phyloP scores from a whole-genome alignment of 2,888 invertebrate genomes.

The Pilophorus perplexus region DNA sequence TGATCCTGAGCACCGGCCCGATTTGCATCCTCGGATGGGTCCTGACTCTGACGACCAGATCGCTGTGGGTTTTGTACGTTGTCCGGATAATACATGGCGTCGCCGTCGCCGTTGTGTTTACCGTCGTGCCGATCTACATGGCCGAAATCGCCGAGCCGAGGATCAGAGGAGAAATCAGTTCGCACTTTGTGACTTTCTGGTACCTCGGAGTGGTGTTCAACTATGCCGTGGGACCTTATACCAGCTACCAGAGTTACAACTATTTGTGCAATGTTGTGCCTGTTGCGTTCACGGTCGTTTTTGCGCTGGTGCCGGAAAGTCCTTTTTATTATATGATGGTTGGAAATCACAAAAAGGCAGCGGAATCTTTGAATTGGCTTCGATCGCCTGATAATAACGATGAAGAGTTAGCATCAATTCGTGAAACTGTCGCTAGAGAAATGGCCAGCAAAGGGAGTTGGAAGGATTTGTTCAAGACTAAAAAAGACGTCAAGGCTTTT shows the following conservation, averaged over 20 bases:
- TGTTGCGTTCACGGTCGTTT: conserved; percentile 55
- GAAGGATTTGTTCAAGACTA: conserved; percentile 42
- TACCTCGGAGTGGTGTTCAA: conserved; percentile 47
- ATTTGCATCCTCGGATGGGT: too few species aligned
- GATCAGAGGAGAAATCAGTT: conserved; percentile 48
- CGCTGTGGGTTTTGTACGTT: conserved; percentile 45
- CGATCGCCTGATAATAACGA: conserved; percentile 36
- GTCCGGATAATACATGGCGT: conserved; percentile 48
- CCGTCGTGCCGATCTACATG: conserved; percentile 48
- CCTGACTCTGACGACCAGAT: conserved; percentile 46
- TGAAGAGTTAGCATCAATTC: conserved; percentile 43
- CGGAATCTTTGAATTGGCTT: conserved; percentile 46
- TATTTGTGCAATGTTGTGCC: conserved; percentile 56
- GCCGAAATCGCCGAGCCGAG: conserved; percentile 49
- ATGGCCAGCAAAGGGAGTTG: conserved; percentile 39
- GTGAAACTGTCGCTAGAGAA: conserved; percentile 24
- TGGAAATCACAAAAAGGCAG: conserved; percentile 56
- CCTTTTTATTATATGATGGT: conserved; percentile 61
- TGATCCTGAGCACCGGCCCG: conserved; percentile 47
- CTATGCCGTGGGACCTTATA: conserved; percentile 46
- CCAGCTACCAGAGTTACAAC: conserved; percentile 52
- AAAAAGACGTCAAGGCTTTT: conserved; percentile 44
- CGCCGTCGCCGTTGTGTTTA: conserved; percentile 47
- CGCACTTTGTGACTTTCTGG: conserved; percentile 49
- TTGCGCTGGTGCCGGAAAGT: conserved; percentile 62